These are phyloP conservation scores for Pseudanteris insignis DNA, from an alignment of 2,888 invertebrate species.

Conservation along the genomic window DNA sequence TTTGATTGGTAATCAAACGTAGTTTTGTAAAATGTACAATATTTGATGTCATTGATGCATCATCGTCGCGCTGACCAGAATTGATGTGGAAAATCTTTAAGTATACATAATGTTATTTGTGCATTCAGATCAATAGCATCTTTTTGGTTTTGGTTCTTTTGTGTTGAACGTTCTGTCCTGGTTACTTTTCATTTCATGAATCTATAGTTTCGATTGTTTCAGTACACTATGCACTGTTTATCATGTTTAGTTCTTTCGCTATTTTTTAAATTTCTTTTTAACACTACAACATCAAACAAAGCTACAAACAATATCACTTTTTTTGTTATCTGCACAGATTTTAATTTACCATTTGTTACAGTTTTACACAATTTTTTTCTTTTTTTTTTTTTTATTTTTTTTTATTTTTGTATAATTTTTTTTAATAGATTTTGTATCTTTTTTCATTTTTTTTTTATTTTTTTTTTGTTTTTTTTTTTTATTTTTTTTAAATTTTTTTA, in stretches of 20 bases:
- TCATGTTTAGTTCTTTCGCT: constrained; percentile 11
- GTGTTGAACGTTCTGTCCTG: constrained; percentile 12
- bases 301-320: too few relatives aligned
- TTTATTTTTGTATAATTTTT: too few relatives aligned
- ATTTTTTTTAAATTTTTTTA: too few relatives aligned
- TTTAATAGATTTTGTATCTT: too few relatives aligned
- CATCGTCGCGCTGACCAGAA: constrained; percentile 35
- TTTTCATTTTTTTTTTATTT: too few relatives aligned
- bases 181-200: constrained; percentile 31
- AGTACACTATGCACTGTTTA: constrained; percentile 23
- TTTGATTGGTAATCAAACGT: not conserved
- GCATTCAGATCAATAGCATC: constrained; percentile 17
- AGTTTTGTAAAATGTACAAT: constrained; percentile 3
- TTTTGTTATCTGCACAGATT: too few relatives aligned
- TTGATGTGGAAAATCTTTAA: constrained; percentile 25
- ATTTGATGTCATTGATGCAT: constrained; percentile 36
- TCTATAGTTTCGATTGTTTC: constrained; percentile 24
- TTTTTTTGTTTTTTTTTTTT: too few relatives aligned
- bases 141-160: constrained; percentile 34
- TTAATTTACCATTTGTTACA: too few relatives aligned
- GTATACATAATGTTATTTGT: constrained; percentile 18
- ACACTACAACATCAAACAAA: too few relatives aligned
- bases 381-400: too few relatives aligned
- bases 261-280: constrained; percentile 19
- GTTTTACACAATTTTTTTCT: too few relatives aligned